Percentiles rank a stretch among this genome's conserved stretches.
phyloP scores from a whole-genome alignment of 92 coral and sea anemone genomes.

The Bergia puertoricense region DNA sequence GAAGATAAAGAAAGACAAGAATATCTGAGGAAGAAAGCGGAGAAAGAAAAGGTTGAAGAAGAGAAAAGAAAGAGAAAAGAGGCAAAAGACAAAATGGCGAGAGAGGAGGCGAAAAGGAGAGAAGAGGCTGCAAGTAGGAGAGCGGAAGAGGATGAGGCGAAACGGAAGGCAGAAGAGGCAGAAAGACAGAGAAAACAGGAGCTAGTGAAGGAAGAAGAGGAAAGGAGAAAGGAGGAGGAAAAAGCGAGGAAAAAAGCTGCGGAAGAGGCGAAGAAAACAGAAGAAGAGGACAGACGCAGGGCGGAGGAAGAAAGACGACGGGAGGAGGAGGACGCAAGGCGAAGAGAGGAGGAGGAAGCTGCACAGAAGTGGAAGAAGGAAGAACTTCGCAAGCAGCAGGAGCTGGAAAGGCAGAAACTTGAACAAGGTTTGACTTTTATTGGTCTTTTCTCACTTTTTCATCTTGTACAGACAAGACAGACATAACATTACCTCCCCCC shows the following conservation, averaged over 20 bases:
- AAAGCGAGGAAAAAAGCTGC: conserved; percentile 64
- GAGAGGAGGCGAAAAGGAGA: conserved; percentile 67
- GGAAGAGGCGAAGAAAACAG: conserved; percentile 55
- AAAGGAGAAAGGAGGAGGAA: conserved; percentile 60
- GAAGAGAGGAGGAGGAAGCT: conserved; percentile 87
- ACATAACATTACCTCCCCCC: too few species aligned
- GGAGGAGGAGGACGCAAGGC: conserved; percentile 76
- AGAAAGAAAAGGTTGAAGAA: conserved; percentile 47
- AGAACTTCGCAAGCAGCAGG: conserved; percentile 79
- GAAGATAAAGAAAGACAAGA: conserved; percentile 83
- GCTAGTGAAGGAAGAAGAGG: conserved; percentile 54
- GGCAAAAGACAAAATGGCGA: conserved; percentile 54
- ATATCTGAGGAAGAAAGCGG: conserved; percentile 56
- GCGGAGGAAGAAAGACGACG: conserved; percentile 57
- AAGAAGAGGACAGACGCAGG: conserved; percentile 67
- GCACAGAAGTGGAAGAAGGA: conserved; percentile 96
- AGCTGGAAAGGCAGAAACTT: conserved; percentile 82
- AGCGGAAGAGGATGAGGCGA: conserved; percentile 77
- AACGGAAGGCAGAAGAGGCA: conserved; percentile 69
- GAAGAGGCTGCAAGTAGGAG: conserved; percentile 64
- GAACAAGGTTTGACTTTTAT: conserved; percentile 70
- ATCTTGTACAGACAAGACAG: not conserved
- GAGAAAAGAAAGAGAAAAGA: conserved; percentile 41
- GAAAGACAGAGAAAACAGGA: conserved; percentile 61
- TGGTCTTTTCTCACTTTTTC: not conserved